Base-by-base conservation (phyloP, 2,888 invertebrate genomes). In the Agonopterix heracliana region DNA sequence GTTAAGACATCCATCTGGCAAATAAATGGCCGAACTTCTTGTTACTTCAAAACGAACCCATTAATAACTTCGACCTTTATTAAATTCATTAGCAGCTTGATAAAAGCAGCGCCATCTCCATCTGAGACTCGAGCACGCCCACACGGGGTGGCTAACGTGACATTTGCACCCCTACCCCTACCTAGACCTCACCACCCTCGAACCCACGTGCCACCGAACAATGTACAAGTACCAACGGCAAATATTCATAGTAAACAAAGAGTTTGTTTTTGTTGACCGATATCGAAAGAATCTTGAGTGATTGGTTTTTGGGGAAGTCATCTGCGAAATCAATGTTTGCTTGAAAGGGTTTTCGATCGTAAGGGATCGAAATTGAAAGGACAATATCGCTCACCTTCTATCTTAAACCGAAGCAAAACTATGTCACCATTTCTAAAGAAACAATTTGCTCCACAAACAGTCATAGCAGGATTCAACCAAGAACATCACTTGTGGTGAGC, bases 101-200 rank as follows among this genome's bases (percentile, higher is more conserved):
- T 67, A 61, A 57, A 52, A 64, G 57, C 46, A 44, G 63, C 58
- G 26, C 46, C 44, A 43, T 46, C 59, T 59, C 57, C 58, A 60
- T 60, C 63, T 54, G 60, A 64, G 57, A 54, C 54, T 54, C 59
- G 46, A 59, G 59, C 53, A 61, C 71, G 69, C 69, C 70, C 64
- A 66, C 66, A 53, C 55, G 57, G 56, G 57, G 73, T 71, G 67
- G 68, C 61, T 61, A 71, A 64, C 66, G 68, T 77, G 78, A 78
- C 78, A 76, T 78, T 77, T 77, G 62, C 64, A 66, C 61, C 63
- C 61, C 61, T 49, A 47, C 44, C 54, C 56, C 52, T 49, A 64
- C 54, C 48, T 55, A 12, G 53, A 47, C 47, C 48, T 49, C 44
- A 48, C 46, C 26, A 10, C 54, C 57, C 56, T 56, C 51, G 56